A percentile compares a stretch with the other conserved stretches of the same genome.
phyloP scores from a whole-genome alignment of 2,888 invertebrate genomes.

The Myopa tessellatipennis region DNA sequence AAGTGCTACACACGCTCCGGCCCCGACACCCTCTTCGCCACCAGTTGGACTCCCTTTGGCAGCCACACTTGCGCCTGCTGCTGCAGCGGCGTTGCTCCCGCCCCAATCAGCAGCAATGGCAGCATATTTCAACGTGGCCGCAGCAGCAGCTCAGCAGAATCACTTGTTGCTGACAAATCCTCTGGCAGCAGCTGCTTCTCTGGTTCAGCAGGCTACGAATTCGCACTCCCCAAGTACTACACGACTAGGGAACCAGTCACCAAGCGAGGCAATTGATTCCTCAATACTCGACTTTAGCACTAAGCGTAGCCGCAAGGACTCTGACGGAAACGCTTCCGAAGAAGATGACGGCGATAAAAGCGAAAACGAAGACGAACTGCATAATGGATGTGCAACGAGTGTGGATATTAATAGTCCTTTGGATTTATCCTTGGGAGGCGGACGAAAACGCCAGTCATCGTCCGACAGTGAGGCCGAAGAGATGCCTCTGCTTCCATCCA shows the following conservation, averaged over 20 bases:
- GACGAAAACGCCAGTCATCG: constrained; percentile 76
- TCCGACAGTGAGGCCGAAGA: constrained; percentile 70
- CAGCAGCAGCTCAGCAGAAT: constrained; percentile 80
- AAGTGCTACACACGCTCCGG: constrained; percentile 69
- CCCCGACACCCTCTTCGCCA: constrained; percentile 72
- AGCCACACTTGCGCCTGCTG: constrained; percentile 76
- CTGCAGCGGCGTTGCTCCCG: constrained; percentile 75
- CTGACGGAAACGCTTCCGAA: constrained; percentile 64
- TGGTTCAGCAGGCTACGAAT: constrained; percentile 66
- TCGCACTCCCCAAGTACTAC: constrained; percentile 37
- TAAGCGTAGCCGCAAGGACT: constrained; percentile 72
- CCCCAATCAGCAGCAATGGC: constrained; percentile 86
- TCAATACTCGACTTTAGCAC: constrained; percentile 85
- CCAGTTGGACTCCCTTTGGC: constrained; percentile 76
- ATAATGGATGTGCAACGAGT: not conserved
- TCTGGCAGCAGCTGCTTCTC: constrained; percentile 76
- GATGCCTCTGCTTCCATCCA: constrained; percentile 68
- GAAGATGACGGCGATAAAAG: constrained; percentile 52
- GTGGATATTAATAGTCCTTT: constrained; percentile 73
- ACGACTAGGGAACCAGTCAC: not conserved
- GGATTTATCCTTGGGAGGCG: constrained; percentile 81
- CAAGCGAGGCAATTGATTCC: constrained; percentile 69
- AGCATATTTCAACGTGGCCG: constrained; percentile 79
- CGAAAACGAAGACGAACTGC: constrained; percentile 11
- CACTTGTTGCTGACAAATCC: constrained; percentile 82